These are phyloP conservation scores for Machimus atricapillus DNA, from an alignment of 2,888 invertebrate genomes.

Conservation along the genomic window DNA sequence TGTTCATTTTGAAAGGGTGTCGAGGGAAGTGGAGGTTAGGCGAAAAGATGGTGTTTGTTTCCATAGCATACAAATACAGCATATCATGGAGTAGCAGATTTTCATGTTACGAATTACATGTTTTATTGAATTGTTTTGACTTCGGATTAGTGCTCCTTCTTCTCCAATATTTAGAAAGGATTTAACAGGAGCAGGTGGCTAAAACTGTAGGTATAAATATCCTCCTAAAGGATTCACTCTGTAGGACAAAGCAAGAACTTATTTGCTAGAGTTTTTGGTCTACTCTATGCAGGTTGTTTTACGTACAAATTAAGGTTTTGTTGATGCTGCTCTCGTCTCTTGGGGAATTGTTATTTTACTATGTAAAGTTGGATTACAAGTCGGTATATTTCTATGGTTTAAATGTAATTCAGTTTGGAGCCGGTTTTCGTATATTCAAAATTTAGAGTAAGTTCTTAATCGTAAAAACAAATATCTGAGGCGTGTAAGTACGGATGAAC, in stretches of 20 bases:
- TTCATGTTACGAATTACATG: not conserved
- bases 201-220: not conserved
- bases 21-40: not conserved
- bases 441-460: not conserved
- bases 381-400: not conserved
- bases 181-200: not conserved
- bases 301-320: not conserved
- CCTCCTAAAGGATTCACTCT: not conserved
- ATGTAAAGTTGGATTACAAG: not conserved
- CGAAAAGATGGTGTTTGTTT: not conserved
- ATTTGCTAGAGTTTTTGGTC: not conserved
- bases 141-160: not conserved
- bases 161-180: not conserved
- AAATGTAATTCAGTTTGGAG: not conserved
- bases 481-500: not conserved
- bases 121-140: not conserved
- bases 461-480: not conserved
- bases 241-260: not conserved
- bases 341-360: not conserved
- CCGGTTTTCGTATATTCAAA: not conserved
- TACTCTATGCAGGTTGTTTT: not conserved
- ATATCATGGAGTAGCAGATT: not conserved
- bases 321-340: not conserved
- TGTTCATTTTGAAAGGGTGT: not conserved
- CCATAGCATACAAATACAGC: not conserved